Evolutionary conservation across 2,888 invertebrate genomes (phyloP), one percentile per base, ranked within the genome.

Genomic region (Epinotia bilunana): DNA sequence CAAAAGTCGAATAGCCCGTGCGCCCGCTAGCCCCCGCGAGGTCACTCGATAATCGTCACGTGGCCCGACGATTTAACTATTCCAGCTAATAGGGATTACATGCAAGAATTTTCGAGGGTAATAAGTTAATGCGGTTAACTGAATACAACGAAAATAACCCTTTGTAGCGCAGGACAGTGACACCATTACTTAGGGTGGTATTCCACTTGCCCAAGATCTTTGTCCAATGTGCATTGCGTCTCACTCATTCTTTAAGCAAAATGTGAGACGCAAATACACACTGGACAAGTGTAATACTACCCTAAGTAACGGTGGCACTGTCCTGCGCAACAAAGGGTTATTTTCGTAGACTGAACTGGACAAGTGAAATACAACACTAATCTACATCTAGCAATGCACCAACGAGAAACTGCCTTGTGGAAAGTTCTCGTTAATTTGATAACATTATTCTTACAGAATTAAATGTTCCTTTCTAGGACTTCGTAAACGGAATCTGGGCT

Each of bases 31-130:
- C 33, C 57, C 58, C 53, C 39, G 7, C 63, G 62, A 57, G 64
- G 57, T 28, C 57, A 57, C 57, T 65, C 72, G 46, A 33, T 33
- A 67, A 20, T 65, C 65, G 72, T 65, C 60, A 39, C 68, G 57
- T 16, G 23, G 43, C 39, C n/a, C 53, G 39, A 57, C 68, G 43
- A 68, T 68, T 43, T 60, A 43, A 65, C 33, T 49, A 4, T 53
- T 20, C 9, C 16, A 39, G 18, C 18, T 12, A 67, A 20, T 53
- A 33, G 18, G 33, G 39, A 67, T 65, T 65, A 65, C 65, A 65
- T 65, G 65, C 65, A 53, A 65, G 53, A 53, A 53, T 53, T 4
- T 16, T 46, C 4, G 16, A 49, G n/a, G 53, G 53, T 53, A 53
- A 53, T 53, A 53, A 53, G 53, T 53, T 53, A 53, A 53, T 53